Percentiles rank a stretch among this genome's conserved stretches.
These are phyloP conservation scores for Eutolmus rufibarbis DNA, from an alignment of 2,888 invertebrate genomes.

Conservation along the genomic window DNA sequence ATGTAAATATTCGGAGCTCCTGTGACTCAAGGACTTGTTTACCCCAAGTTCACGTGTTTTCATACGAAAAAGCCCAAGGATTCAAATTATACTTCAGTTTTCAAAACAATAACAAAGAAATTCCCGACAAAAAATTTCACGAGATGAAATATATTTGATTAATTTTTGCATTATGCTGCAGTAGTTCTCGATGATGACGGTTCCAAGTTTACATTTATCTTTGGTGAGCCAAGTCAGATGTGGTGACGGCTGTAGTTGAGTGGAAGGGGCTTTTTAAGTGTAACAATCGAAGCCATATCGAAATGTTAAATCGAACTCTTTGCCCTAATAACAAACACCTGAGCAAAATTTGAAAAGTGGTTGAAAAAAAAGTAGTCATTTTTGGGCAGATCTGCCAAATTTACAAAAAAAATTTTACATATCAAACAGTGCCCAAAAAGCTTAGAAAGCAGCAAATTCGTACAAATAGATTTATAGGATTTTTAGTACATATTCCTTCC, in stretches of 20 bases:
- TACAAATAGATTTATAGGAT: too few relatives aligned
- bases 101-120: not conserved
- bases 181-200: not conserved
- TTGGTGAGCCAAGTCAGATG: not conserved
- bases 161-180: not conserved
- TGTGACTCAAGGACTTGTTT: not conserved
- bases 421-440: too few relatives aligned
- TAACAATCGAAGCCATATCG: not conserved
- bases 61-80: not conserved
- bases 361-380: not conserved
- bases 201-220: not conserved
- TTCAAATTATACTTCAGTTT: not conserved
- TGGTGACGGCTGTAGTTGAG: not conserved
- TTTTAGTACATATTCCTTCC: too few relatives aligned
- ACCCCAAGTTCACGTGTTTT: not conserved
- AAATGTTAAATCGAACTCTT: not conserved
- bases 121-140: not conserved
- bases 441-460: too few relatives aligned
- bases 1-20: not conserved
- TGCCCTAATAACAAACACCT: not conserved
- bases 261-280: not conserved
- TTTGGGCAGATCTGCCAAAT: not conserved
- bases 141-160: not conserved
- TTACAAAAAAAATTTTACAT: too few relatives aligned
- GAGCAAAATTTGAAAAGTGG: not conserved